Evolutionary conservation across 64 coral and sea anemone species (phyloP), one percentile per base, ranked within the genome.

Genomic region (Pachyseris speciosa): DNA sequence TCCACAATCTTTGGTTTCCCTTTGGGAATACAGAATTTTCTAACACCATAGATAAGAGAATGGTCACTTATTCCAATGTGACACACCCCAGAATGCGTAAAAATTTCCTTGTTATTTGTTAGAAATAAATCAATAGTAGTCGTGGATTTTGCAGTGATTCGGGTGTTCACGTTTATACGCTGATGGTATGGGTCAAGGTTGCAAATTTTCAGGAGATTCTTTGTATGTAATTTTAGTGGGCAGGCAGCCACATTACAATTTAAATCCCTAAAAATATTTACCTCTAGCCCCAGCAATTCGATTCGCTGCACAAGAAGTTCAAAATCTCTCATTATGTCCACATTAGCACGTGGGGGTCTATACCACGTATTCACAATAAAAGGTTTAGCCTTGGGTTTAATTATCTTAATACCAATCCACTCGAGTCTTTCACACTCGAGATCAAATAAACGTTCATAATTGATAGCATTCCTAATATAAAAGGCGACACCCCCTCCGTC

Each of bases 31-130:
- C 36, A 22, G 22, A 31, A 42, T 39, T 74, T 41, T 10, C 70
- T 26, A 40, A 42, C 10, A 8, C 26, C 36, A 74, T 74, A 74
- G 34, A 74, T 74, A 5, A 41, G 70, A 74, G 34, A 40, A 34
- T 74, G 70, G 43, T 74, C 70, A 32, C 70, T 74, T 11, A 42
- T 74, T 10, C 70, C 70, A 74, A 74, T 74, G 22, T 74, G 70
- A 22, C 9, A 31, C 5, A 74, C 70, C 36, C 70, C 74, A 42
- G 39, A 42, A 27, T 37, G 33, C 26, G 12, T 42, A 77, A 20
- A 49, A n/a, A 48, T 77, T 42, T 24, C 49, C 26, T 42, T 42
- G 40, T 77, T 50, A 27, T 77, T 44, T 17, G 74, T 77, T 29
- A 74, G 27, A 20, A 74, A 37, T 20, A 74, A 32, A 39, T 74